Conservation (phyloP, 1,140 invertebrate species). For the Danaus plexippus region DNA sequence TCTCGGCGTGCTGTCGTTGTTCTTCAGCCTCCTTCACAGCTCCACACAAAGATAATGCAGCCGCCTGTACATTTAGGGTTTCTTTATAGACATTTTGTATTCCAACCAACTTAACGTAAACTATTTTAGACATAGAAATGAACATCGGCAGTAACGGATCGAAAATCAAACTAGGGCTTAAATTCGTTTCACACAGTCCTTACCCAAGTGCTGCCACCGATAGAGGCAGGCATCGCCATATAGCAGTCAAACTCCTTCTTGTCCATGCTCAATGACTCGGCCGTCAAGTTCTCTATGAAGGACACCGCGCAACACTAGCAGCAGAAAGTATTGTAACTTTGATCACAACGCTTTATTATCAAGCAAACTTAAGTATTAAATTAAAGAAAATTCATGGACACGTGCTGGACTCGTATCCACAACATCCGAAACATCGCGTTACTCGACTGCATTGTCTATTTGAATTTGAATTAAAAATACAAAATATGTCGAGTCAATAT, state of each 20-base stretch:
- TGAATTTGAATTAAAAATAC: no score
- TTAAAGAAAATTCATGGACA: no score
- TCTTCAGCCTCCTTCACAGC: slow-evolving; percentile 59
- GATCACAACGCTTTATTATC: no score
- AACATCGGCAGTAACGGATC: no score
- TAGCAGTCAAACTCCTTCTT: slow-evolving; percentile 94
- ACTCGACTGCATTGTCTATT: no score
- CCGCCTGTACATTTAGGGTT: slow-evolving; percentile 72
- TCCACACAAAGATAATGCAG: slow-evolving; percentile 60
- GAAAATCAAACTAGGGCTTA: no score
- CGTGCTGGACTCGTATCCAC: no score
- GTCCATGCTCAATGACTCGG: slow-evolving; percentile 93
- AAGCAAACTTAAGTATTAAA: no score
- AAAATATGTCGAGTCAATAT: no score
- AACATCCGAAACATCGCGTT: no score
- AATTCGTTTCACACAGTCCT: slow-evolving; percentile 36
- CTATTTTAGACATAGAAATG: no score
- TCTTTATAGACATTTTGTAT: slow-evolving; percentile 63
- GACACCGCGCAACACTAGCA: slow-evolving; percentile 95
- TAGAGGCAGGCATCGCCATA: slow-evolving; percentile 76
- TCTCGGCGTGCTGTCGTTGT: slow-evolving; percentile 27
- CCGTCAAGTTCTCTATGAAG: slow-evolving; percentile 97
- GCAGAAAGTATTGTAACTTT: slow-evolving; percentile 18
- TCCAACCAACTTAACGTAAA: not conserved
- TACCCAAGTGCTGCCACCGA: slow-evolving; percentile 82